These are phyloP conservation scores for Stenurella melanura DNA, from an alignment of 2,888 invertebrate species.

Conservation along the genomic window DNA sequence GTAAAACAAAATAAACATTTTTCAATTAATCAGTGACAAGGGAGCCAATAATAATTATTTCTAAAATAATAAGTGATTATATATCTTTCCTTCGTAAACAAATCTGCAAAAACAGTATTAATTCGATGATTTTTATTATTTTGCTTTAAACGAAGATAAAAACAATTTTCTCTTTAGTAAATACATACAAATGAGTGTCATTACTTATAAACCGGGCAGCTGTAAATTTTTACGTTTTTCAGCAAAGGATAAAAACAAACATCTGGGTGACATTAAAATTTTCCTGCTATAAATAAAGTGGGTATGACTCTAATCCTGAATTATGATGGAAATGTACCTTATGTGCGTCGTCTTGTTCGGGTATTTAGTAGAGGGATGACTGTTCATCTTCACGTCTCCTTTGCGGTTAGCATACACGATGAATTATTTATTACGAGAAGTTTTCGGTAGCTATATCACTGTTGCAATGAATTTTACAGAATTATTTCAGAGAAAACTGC, in stretches of 20 bases:
- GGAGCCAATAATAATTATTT: slow-evolving; percentile 6
- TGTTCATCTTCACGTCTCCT: slow-evolving; percentile 23
- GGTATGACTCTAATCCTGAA: slow-evolving; percentile 69
- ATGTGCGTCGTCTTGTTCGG: slow-evolving; percentile 17
- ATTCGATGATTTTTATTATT: background rate
- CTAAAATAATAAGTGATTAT: slow-evolving; percentile 5
- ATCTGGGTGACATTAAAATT: slow-evolving; percentile 70
- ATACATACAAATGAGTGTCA: slow-evolving; percentile 23
- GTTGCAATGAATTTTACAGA: background rate
- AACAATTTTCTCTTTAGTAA: slow-evolving; percentile 11
- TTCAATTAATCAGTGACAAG: slow-evolving; percentile 6
- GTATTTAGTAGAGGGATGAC: slow-evolving; percentile 29
- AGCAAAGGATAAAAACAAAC: slow-evolving; percentile 50
- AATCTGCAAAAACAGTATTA: slow-evolving; percentile 23
- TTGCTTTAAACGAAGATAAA: background rate
- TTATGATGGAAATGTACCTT: slow-evolving; percentile 64
- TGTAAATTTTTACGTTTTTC: slow-evolving; percentile 35
- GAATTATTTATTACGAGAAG: background rate
- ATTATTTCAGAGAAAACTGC: background rate
- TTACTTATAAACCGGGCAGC: slow-evolving; percentile 26
- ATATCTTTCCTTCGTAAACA: slow-evolving; percentile 9
- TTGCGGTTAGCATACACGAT: background rate
- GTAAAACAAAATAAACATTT: slow-evolving; percentile 1
- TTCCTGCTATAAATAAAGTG: slow-evolving; percentile 69
- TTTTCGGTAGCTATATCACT: background rate